Base-by-base conservation (phyloP, 2,797 vertebrate species). In the Neoniphon sammara region DNA sequence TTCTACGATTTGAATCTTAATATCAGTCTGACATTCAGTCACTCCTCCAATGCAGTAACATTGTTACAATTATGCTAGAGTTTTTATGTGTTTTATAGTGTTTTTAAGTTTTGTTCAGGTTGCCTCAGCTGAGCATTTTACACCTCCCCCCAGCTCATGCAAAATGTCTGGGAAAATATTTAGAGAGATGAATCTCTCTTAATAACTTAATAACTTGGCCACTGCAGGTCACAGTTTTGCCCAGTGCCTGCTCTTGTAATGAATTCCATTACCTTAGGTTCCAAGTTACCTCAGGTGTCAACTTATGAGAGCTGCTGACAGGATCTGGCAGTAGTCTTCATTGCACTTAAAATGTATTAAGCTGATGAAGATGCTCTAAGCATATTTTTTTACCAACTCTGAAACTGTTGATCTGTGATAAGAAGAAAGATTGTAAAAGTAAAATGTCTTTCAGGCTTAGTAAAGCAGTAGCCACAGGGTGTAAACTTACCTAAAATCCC, bases 401-500 rank as follows among this genome's bases (percentile, higher is more conserved):
- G 23, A 10, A 27, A 30, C 42, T 39, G 50, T 62, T 44, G 11
- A 30, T 25, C 14, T 17, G 17, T 8, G 59, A 44, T 55, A 18
- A 34, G 8, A 57, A n/a, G 30, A 1, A 14, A 25, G 31, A 21
- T 31, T 25, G 27, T 8, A 57, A 36, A 25, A 14, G 15, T 36
- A 1, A 39, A 39, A 39, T 39, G 7, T 39, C 36, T 10, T 5
- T 11, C 49, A 58, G 27, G 65, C 23, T 12, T 47, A 31, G 27
- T 49, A 23, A 34, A 54, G 23, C 27, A 39, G 25, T 36, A 50
- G 25, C 70, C 52, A 39, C 66, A 50, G 53, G 60, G 46, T 11
- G 18, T 44, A 4, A 18, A 49, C 42, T 68, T 58, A 49, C 57
- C 58, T 59, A 12, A 59, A 62, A 30, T 78, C 30, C 57, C 30